phyloP scores from a whole-genome alignment of 2,113 vertebrate species.

The Perognathus longimembris region DNA sequence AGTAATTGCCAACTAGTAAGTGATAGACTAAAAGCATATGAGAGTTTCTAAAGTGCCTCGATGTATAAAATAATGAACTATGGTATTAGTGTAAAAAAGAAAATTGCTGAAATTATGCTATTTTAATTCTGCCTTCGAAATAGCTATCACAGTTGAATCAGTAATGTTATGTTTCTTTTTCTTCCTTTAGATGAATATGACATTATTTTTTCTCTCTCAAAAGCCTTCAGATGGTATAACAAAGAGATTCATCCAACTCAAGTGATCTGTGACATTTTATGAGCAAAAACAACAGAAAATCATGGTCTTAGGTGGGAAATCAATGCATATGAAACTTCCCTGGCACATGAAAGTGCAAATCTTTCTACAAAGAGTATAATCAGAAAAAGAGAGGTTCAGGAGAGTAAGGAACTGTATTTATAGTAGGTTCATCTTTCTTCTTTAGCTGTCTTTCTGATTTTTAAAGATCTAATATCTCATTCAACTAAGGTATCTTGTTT shows the following conservation, averaged over 20 bases:
- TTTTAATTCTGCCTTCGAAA: slow-evolving; percentile 71
- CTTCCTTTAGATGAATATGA: slow-evolving; percentile 51
- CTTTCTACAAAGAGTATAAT: not conserved
- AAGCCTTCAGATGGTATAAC: not conserved
- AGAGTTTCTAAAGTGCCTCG: slow-evolving; percentile 76
- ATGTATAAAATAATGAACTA: slow-evolving; percentile 81
- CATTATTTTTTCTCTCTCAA: slow-evolving; percentile 11
- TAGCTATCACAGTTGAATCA: slow-evolving; percentile 60
- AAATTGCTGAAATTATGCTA: slow-evolving; percentile 71
- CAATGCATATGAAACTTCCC: slow-evolving; percentile 34
- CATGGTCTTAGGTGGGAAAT: not conserved
- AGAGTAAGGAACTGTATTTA: not conserved
- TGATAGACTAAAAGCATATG: slow-evolving; percentile 82
- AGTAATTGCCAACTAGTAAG: slow-evolving; percentile 80
- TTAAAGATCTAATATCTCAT: not conserved
- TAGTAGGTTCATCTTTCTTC: not conserved
- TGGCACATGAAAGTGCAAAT: not conserved
- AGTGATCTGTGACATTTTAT: slow-evolving; percentile 26
- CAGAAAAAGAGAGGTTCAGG: not conserved
- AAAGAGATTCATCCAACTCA: slow-evolving; percentile 29
- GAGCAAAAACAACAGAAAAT: slow-evolving; percentile 15
- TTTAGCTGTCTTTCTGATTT: not conserved
- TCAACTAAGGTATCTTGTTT: not conserved
- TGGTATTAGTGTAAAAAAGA: slow-evolving; percentile 57
- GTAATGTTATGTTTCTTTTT: slow-evolving; percentile 58